Percentiles rank a stretch among this genome's conserved stretches.
phyloP scores from a whole-genome alignment of 2,888 invertebrate species.

The Morpho achilles region DNA sequence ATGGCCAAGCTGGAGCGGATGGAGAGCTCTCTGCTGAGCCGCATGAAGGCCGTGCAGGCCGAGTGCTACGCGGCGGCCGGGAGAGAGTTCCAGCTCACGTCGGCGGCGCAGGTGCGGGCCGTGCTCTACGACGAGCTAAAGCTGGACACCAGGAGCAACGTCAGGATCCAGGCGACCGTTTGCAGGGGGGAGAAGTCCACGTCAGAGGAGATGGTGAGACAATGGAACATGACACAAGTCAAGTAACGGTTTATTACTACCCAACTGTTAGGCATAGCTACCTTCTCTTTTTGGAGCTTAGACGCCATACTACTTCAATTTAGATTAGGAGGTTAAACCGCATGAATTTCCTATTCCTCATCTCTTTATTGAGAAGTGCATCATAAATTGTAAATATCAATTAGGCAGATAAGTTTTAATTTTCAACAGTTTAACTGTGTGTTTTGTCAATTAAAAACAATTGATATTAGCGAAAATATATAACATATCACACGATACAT shows the following conservation, averaged over 20 bases:
- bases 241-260: not conserved
- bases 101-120: constrained; percentile 56
- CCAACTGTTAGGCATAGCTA: not conserved
- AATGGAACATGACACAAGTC: not conserved
- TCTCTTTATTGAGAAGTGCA: too few species aligned
- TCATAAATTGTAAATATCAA: too few species aligned
- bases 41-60: constrained; percentile 49
- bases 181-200: constrained; percentile 63
- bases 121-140: constrained; percentile 67
- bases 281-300: too few species aligned
- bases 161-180: constrained; percentile 56
- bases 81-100: constrained; percentile 59
- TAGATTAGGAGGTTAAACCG: too few species aligned
- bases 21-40: constrained; percentile 45
- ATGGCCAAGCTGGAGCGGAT: constrained; percentile 48
- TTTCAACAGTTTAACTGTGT: too few species aligned
- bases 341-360: too few species aligned
- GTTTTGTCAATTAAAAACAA: too few species aligned
- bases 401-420: too few species aligned
- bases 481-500: too few species aligned
- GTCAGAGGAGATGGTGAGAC: constrained; percentile 59
- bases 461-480: too few species aligned
- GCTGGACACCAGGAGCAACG: constrained; percentile 53
- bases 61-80: constrained; percentile 60
- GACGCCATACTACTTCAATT: too few species aligned